A percentile compares a stretch with the other conserved stretches of the same genome.
Conservation (phyloP, 2,888 invertebrate genomes). For the Dryococelus australis region DNA sequence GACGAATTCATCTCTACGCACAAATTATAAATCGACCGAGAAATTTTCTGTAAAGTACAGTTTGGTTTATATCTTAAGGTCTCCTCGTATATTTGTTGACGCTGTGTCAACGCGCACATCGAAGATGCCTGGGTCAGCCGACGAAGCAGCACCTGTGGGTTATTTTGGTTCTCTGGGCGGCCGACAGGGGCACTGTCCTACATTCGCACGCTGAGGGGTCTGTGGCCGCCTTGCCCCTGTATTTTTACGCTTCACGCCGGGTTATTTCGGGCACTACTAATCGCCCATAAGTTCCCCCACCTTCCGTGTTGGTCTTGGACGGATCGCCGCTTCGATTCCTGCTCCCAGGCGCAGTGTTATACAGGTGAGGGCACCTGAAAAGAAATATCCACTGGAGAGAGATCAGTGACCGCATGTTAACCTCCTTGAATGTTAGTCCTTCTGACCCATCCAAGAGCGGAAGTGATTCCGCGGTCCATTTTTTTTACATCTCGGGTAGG, state of each 20-base stretch:
- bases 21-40: too few species aligned
- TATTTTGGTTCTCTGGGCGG: background rate
- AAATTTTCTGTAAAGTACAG: too few species aligned
- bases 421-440: background rate
- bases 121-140: background rate
- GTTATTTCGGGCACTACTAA: background rate
- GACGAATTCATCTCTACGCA: too few species aligned
- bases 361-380: background rate
- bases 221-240: background rate
- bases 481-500: too few species aligned
- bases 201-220: background rate
- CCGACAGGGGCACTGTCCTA: background rate
- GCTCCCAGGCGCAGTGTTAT: background rate
- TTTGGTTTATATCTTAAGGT: too few species aligned
- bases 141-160: slow-evolving; percentile 1
- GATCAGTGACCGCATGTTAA: background rate
- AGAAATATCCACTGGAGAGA: background rate
- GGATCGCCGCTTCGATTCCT: background rate
- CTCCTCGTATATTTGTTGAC: background rate
- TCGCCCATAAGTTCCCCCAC: background rate
- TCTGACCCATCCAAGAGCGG: too few species aligned
- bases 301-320: background rate
- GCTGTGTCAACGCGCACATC: background rate
- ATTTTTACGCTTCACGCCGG: background rate
- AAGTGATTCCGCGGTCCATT: too few species aligned